Conservation (phyloP, 1,140 invertebrate species). For the Latrodectus geometricus region DNA sequence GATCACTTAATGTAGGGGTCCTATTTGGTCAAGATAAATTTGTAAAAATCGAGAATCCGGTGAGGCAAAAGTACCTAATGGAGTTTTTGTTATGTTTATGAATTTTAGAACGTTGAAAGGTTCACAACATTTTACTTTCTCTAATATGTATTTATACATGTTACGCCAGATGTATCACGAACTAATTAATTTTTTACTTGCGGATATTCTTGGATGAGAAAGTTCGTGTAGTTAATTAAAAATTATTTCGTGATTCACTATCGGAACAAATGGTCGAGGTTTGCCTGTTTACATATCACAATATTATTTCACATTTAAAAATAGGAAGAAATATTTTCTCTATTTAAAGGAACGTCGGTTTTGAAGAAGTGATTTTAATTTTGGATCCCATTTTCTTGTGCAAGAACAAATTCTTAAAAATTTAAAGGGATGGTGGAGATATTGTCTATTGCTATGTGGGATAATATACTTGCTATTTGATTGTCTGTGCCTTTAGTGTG, state of each 20-base stretch:
- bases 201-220: constrained; percentile 8
- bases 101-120: background rate
- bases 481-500: too few relatives aligned
- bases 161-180: background rate
- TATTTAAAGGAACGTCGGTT: background rate
- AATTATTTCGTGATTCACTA: background rate
- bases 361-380: background rate
- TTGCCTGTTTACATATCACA: background rate
- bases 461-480: too few relatives aligned
- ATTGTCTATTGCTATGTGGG: too few relatives aligned
- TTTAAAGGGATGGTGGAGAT: background rate
- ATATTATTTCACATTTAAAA: background rate
- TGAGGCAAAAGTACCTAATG: background rate
- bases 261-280: background rate
- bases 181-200: background rate
- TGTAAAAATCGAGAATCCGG: constrained; percentile 2
- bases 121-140: background rate
- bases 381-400: background rate
- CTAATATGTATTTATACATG: background rate
- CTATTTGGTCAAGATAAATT: constrained; percentile 72
- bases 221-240: background rate
- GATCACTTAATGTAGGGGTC: constrained; percentile 68
- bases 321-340: background rate
- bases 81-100: constrained; percentile 6
- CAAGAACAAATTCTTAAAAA: background rate